These are phyloP conservation scores for Alviniconcha marisindica DNA, from an alignment of 1,140 invertebrate species.

Conservation along the genomic window DNA sequence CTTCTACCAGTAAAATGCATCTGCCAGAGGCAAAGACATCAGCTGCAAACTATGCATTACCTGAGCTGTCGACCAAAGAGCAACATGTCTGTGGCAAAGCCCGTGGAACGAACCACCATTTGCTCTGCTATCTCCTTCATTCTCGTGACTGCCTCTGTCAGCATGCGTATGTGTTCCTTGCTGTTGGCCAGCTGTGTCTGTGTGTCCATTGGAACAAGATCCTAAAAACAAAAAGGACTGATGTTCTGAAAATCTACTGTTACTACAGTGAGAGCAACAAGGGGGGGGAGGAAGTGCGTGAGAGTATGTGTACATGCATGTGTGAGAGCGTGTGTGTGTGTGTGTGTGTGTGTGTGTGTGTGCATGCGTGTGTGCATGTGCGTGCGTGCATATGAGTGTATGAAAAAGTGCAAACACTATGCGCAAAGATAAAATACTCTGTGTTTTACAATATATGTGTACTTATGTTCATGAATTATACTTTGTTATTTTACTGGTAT, in stretches of 20 bases:
- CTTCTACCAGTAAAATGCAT: too few relatives aligned
- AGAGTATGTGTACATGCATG: background rate
- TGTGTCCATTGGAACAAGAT: constrained; percentile 82
- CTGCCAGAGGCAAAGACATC: too few relatives aligned
- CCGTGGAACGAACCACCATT: constrained; percentile 79
- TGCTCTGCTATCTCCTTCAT: constrained; percentile 81
- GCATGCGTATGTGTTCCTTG: constrained; percentile 80
- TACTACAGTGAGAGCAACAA: background rate
- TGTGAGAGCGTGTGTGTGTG: background rate
- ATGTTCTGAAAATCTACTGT: background rate
- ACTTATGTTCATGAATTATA: too few relatives aligned
- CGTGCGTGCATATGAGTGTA: too few relatives aligned
- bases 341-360: background rate
- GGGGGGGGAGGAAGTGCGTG: background rate
- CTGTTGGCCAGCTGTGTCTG: constrained; percentile 81
- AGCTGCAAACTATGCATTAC: too few relatives aligned
- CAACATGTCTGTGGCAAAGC: constrained; percentile 80
- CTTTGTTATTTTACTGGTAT: too few relatives aligned
- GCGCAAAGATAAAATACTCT: too few relatives aligned
- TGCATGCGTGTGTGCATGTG: too few relatives aligned
- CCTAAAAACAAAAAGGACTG: constrained; percentile 63
- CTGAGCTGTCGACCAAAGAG: constrained; percentile 72
- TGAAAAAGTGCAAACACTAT: too few relatives aligned
- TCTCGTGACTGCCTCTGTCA: constrained; percentile 79
- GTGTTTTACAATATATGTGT: too few relatives aligned